Base-by-base conservation (phyloP, 2,113 vertebrate genomes). In the Zosterops lateralis region DNA sequence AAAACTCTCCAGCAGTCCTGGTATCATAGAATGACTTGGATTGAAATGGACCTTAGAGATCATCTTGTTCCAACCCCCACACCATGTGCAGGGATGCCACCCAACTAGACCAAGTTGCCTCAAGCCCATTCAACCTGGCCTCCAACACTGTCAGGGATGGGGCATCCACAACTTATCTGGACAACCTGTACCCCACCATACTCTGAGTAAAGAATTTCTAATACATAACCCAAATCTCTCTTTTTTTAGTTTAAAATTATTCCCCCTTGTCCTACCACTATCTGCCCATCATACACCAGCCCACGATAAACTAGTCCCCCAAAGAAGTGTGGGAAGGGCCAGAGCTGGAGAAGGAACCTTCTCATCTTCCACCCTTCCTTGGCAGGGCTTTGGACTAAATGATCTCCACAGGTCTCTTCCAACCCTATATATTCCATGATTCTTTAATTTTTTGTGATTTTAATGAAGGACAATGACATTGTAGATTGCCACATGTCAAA, bases 1-100 rank as follows among this genome's bases (percentile, higher is more conserved):
- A 40, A 50, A 50, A 20, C 20, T 26, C 16, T 38, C 19, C 36
- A 31, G 48, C 26, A 9, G 14, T 36, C 47, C 54, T 11, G 31
- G 47, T 67, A 34, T 14, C 24, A 53, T 5, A 18, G 40, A 42
- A 61, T 16, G 5, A 7, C 17, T 82, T 34, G 70, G 3, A 7
- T 54, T 82, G 56, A 47, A 83, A 68, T 4, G 17, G 25, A 42
- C 34, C 20, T 32, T 15, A 42, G 34, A 42, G 12, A 28, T 7
- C 8, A 6, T 2, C 34, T 22, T 34, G 3, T 56, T 56, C 40
- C 0, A 1, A 19, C 4, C 29, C 17, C 14, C 24, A 21, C 11
- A 54, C 5, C 70, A 9, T 0, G 1, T 9, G 3, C 2, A 31
- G 14, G 20, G 14, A 47, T 31, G 16, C 6, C 29, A 31, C 7